These are phyloP conservation scores for Drosophila quinaria DNA, from an alignment of 2,888 invertebrate genomes.

Conservation along the genomic window DNA sequence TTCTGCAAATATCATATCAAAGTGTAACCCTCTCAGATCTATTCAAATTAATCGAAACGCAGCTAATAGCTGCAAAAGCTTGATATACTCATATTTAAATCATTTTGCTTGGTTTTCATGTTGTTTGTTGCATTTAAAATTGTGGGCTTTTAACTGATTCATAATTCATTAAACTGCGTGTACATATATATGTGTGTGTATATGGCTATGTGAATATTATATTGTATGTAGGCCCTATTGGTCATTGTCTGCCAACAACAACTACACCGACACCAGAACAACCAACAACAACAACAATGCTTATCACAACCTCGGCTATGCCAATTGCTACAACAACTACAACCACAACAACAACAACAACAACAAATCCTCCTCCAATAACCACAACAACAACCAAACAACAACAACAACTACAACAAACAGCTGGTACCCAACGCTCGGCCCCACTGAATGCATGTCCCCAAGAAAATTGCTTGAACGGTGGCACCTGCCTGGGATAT, in stretches of 20 bases:
- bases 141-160: slow-evolving; percentile 45
- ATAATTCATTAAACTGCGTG: slow-evolving; percentile 21
- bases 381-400: slow-evolving; percentile 54
- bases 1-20: background rate
- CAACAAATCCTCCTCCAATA: slow-evolving; percentile 47
- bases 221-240: slow-evolving; percentile 83
- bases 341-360: slow-evolving; percentile 39
- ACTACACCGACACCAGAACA: slow-evolving; percentile 75
- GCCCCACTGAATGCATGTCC: slow-evolving; percentile 86
- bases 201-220: slow-evolving; percentile 31
- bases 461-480: slow-evolving; percentile 89
- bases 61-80: background rate
- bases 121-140: background rate
- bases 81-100: background rate
- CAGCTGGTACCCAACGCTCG: slow-evolving; percentile 79
- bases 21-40: background rate
- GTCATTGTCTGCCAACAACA: slow-evolving; percentile 84
- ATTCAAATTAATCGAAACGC: background rate
- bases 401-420: slow-evolving; percentile 49
- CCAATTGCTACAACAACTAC: slow-evolving; percentile 54
- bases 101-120: slow-evolving; percentile 2
- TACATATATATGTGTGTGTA: background rate
- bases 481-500: slow-evolving; percentile 89
- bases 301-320: slow-evolving; percentile 50
- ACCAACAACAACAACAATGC: slow-evolving; percentile 50